Evolutionary conservation across 1,140 invertebrate genomes (phyloP).

Genomic region (Chrysomallon squamiferum): DNA sequence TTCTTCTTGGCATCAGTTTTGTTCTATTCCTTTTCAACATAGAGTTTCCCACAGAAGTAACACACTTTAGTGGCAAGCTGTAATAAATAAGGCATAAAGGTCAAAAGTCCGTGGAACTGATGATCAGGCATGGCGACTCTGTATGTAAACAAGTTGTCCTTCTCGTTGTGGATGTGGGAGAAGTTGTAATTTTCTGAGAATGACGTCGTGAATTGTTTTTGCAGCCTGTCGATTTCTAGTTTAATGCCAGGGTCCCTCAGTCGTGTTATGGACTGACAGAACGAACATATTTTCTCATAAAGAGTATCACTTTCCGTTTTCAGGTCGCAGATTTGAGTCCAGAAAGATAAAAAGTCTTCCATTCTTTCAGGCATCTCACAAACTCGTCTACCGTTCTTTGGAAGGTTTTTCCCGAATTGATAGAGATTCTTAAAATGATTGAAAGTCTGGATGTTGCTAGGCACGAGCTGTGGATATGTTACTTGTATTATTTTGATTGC

Average conservation of each 20-base stretch:
- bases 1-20: too few relatives aligned
- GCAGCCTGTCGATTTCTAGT: constrained; percentile 39
- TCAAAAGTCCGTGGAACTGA: constrained; percentile 41
- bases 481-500: constrained; percentile 38
- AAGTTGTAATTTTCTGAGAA: constrained; percentile 42
- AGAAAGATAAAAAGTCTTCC: constrained; percentile 38
- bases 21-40: constrained; percentile 47
- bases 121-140: constrained; percentile 36
- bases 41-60: constrained; percentile 40
- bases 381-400: constrained; percentile 27
- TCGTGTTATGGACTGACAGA: constrained; percentile 37
- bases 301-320: constrained; percentile 35
- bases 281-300: constrained; percentile 33
- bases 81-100: constrained; percentile 44
- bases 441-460: constrained; percentile 27
- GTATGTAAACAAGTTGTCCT: constrained; percentile 51
- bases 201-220: constrained; percentile 24
- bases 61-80: constrained; percentile 37
- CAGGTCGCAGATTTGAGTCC: constrained; percentile 33
- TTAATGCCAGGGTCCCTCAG: constrained; percentile 39
- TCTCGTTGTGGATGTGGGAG: constrained; percentile 35
- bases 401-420: constrained; percentile 23
- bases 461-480: constrained; percentile 22
- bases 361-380: constrained; percentile 23
- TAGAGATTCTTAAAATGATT: constrained; percentile 27